Base-by-base conservation (phyloP, 2,888 invertebrate genomes). In the Rhamphomyia laevipes region DNA sequence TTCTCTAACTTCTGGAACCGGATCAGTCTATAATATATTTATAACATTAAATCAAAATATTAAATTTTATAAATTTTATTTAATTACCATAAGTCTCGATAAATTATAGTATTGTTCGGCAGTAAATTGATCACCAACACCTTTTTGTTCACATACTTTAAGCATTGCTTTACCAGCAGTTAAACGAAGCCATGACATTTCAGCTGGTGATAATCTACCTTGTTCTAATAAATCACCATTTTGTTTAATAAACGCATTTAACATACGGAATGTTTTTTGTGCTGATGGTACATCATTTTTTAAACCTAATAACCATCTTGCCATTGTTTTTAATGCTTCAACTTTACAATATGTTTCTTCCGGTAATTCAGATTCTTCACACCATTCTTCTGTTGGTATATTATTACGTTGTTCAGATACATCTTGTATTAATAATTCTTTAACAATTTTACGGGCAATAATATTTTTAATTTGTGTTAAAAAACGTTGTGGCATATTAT, bases 61-160 rank as follows among this genome's bases (percentile, higher is more conserved):
- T 16, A 31, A 23, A 27, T 33, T n/a, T n/a, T n/a, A 31, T 16
- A 10, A n/a, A 45, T 45, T 12, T 2, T 11, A 27, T 41, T 21
- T 47, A 53, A 86, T 85, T 62, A 86, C 84, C 82, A 96, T 90
- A 51, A 96, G 77, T 61, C 86, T 84, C 2, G 95, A 91, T 31
- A 96, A 74, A 64, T 90, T 89, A 66, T 92, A 94, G 74, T 92
- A 96, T 74, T 96, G 95, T 60, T 93, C 92, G 1, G 89, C 86
- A 3, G 87, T 90, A 66, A 90, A 91, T 68, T 94, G 90, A 68
- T 95, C 94, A 1, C 93, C 91, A 47, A 93, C 96, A 45, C 90
- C 90, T 64, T 92, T 92, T 69, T 96, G 95, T 63, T 96, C 94
- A 71, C 93, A 94, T 45, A 97, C 87, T 74, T 95, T 96, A 46